Percentiles rank a stretch among this genome's conserved stretches.
Evolutionary conservation across 2,797 vertebrate genomes (phyloP).

Genomic region (Ptychobarbus kaznakovi): DNA sequence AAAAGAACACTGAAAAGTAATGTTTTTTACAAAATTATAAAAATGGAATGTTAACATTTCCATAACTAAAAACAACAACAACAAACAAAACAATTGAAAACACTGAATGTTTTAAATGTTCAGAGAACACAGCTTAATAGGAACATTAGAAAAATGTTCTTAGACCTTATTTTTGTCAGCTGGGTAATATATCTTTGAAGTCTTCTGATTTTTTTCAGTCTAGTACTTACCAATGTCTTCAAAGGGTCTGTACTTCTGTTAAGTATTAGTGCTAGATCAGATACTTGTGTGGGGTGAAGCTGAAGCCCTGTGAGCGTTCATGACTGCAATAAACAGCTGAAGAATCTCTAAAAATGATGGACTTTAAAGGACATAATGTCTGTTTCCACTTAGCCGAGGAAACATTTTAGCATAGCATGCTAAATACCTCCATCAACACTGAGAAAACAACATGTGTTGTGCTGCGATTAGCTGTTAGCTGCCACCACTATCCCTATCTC

Average conservation of each 20-base stretch:
- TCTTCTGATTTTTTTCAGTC: neutral
- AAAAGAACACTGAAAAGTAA: neutral
- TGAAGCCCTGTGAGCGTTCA: neutral
- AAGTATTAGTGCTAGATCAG: conserved; percentile 1
- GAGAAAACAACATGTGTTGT: neutral
- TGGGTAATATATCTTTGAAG: neutral
- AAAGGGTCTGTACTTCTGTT: conserved; percentile 37
- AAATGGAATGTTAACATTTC: neutral
- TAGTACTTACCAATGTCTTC: conserved; percentile 1
- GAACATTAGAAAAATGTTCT: neutral
- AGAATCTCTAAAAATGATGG: neutral
- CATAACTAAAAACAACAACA: neutral
- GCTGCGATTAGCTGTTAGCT: neutral
- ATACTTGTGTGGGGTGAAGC: neutral
- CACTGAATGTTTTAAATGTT: neutral
- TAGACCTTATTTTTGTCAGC: neutral
- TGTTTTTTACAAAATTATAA: no score
- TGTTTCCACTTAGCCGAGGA: neutral
- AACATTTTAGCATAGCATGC: neutral
- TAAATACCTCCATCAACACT: neutral
- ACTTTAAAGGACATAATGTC: neutral
- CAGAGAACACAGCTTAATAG: neutral
- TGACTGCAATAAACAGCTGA: neutral
- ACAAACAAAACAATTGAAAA: neutral
- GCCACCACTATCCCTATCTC: neutral